phyloP scores from a whole-genome alignment of 1,140 invertebrate species.

The Sinella curviseta region DNA sequence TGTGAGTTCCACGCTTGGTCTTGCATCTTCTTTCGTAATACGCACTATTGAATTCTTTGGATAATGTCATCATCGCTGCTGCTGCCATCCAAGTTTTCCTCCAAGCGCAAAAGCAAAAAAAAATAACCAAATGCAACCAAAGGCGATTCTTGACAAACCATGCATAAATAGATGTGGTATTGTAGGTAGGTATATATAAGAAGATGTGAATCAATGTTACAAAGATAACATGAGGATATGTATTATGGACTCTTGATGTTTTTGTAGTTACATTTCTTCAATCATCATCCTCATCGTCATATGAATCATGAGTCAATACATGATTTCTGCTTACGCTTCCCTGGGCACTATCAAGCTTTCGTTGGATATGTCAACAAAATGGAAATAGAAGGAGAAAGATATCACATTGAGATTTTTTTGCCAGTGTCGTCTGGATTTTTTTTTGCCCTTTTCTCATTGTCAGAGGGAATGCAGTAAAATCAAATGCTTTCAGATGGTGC shows the following conservation, averaged over 20 bases:
- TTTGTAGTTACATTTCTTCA: too few relatives aligned
- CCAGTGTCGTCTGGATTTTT: constrained; percentile 2
- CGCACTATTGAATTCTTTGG: too few relatives aligned
- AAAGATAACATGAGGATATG: too few relatives aligned
- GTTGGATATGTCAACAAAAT: too few relatives aligned
- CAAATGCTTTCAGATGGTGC: background rate
- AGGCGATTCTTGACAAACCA: background rate
- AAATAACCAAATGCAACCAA: background rate
- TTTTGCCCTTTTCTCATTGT: constrained; percentile 9
- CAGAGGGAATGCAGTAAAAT: constrained; percentile 1
- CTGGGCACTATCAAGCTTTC: background rate
- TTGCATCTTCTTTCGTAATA: too few relatives aligned
- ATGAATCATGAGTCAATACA: too few relatives aligned
- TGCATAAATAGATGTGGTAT: background rate
- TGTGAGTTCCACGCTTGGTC: too few relatives aligned
- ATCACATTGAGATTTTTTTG: background rate
- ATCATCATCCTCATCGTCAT: too few relatives aligned
- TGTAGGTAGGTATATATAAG: too few relatives aligned
- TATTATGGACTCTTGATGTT: too few relatives aligned
- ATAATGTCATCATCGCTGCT: too few relatives aligned
- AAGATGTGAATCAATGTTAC: too few relatives aligned
- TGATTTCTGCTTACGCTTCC: background rate
- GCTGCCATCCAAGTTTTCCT: background rate
- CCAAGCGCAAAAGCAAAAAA: background rate
- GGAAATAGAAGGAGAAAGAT: background rate